A percentile compares a stretch with the other conserved stretches of the same genome.
phyloP scores from a whole-genome alignment of 23 tunicate species.

The Trididemnum clinides region DNA sequence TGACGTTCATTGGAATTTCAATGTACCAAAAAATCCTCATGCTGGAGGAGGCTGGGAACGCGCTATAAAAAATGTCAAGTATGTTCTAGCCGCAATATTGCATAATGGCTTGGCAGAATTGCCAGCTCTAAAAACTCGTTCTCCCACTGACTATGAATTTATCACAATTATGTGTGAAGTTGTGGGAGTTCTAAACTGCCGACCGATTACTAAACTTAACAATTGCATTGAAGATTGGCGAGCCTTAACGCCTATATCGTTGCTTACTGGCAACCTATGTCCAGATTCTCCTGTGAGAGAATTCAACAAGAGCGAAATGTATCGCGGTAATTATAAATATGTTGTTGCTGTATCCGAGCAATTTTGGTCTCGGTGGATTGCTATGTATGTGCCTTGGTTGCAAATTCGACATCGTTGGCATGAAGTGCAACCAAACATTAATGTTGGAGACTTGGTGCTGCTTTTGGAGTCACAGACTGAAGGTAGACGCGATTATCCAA shows the following conservation, averaged over 20 bases:
- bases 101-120: not conserved
- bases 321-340: slow-evolving; percentile 16
- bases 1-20: slow-evolving; percentile 12
- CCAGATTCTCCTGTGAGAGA: not conserved
- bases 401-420: slow-evolving; percentile 21
- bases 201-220: not conserved
- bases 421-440: not conserved
- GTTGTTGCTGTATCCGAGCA: slow-evolving; percentile 19
- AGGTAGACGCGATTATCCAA: slow-evolving; percentile 2
- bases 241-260: slow-evolving; percentile 18
- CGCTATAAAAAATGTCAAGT: not conserved
- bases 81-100: not conserved
- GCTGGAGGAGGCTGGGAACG: slow-evolving; percentile 29
- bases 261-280: not conserved
- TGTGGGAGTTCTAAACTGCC: not conserved
- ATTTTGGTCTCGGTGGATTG: not conserved
- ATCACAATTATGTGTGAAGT: slow-evolving; percentile 5
- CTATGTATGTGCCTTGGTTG: slow-evolving; percentile 19
- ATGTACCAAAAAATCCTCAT: not conserved
- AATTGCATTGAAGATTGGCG: slow-evolving; percentile 1
- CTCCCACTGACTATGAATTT: not conserved
- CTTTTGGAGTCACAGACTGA: not conserved
- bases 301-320: not conserved
- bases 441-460: not conserved
- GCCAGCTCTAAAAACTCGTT: not conserved